Percentiles rank a stretch among this genome's conserved stretches.
Evolutionary conservation across 2,113 vertebrate genomes (phyloP).

Genomic region (Canis aureus): DNA sequence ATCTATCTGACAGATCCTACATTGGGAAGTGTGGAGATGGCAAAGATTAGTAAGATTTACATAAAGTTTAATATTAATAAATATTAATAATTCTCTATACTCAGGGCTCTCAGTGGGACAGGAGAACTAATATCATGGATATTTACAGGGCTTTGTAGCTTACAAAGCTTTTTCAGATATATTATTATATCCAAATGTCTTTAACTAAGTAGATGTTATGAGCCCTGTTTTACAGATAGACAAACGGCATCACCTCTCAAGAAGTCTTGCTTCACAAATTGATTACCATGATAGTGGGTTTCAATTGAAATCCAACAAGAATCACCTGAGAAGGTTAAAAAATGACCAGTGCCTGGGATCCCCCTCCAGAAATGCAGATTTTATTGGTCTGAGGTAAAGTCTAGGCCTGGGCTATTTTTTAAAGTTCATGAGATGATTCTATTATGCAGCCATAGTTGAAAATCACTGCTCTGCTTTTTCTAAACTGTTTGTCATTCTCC

Average conservation of each 20-base stretch:
- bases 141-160: neutral
- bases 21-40: neutral
- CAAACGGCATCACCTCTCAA: neutral
- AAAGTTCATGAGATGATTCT: neutral
- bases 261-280: neutral
- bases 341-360: accelerated
- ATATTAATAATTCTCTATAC: neutral
- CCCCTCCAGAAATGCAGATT: neutral
- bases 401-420: neutral
- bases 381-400: neutral
- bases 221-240: neutral
- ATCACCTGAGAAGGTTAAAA: neutral
- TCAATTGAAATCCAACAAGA: neutral
- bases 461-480: neutral
- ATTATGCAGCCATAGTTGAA: neutral
- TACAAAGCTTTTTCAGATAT: neutral
- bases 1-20: neutral
- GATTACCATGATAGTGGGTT: neutral
- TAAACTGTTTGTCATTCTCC: neutral
- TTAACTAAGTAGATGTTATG: neutral
- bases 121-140: neutral
- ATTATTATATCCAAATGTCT: neutral
- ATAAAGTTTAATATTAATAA: constrained; percentile 39
- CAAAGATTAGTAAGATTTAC: constrained; percentile 1
- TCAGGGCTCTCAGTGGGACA: neutral